These are phyloP conservation scores for Lipophrys pholis DNA, from an alignment of 2,113 vertebrate genomes.

Conservation along the genomic window DNA sequence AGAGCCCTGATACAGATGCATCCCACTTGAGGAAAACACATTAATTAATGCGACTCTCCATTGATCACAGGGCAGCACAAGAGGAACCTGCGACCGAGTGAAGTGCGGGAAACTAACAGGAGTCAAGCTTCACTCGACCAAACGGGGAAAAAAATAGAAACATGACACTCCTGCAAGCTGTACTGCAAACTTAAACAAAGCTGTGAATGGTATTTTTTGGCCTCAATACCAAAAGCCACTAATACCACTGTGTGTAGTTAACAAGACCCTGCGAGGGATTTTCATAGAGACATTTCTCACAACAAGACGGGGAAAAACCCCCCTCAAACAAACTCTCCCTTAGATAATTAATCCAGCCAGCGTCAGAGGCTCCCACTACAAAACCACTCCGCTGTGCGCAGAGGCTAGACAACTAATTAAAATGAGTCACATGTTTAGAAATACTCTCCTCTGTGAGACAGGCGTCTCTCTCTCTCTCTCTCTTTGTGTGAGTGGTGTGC, in stretches of 20 bases:
- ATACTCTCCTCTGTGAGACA: slow-evolving; percentile 18
- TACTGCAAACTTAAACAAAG: slow-evolving; percentile 15
- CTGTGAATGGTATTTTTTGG: neutral
- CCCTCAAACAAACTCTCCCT: slow-evolving; percentile 39
- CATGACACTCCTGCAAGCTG: slow-evolving; percentile 20
- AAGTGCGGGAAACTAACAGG: slow-evolving; percentile 29
- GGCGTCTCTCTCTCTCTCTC: neutral
- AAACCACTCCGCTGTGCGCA: slow-evolving; percentile 32
- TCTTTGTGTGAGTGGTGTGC: neutral
- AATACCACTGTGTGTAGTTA: slow-evolving; percentile 42
- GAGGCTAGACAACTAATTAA: slow-evolving; percentile 57
- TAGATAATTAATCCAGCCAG: slow-evolving; percentile 49
- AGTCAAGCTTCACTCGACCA: slow-evolving; percentile 56
- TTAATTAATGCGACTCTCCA: slow-evolving; percentile 16
- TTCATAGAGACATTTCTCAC: slow-evolving; percentile 66
- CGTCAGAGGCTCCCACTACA: slow-evolving; percentile 43
- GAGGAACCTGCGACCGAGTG: slow-evolving; percentile 20
- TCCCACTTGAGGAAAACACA: slow-evolving; percentile 30
- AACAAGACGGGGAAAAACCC: slow-evolving; percentile 46
- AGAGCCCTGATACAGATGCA: slow-evolving; percentile 32
- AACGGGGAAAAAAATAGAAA: slow-evolving; percentile 49
- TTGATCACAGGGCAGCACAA: slow-evolving; percentile 12
- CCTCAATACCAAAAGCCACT: slow-evolving; percentile 32
- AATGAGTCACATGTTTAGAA: slow-evolving; percentile 50
- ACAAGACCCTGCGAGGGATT: slow-evolving; percentile 40